Percentiles rank a stretch among this genome's conserved stretches.
Conservation (phyloP, 2,888 invertebrate species). For the Brenthis hecate region DNA sequence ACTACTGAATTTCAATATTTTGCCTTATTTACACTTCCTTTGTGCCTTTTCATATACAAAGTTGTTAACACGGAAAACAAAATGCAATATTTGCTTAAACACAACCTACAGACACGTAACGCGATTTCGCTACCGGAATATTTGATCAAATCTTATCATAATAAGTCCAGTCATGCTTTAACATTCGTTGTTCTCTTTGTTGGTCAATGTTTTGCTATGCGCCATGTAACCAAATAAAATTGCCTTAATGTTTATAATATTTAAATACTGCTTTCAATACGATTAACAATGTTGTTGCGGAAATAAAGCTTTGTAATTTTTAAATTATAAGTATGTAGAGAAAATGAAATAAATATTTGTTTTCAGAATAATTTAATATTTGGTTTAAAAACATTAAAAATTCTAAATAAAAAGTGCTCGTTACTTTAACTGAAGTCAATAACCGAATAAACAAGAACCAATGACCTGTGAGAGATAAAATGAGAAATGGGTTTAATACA, state of each 20-base stretch:
- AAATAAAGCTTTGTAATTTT: neutral
- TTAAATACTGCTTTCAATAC: slow-evolving; percentile 3
- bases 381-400: neutral
- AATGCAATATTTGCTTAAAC: slow-evolving; percentile 13
- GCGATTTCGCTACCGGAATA: slow-evolving; percentile 30
- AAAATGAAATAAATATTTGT: neutral
- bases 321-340: too few species aligned
- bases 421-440: slow-evolving; percentile 31
- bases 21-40: neutral
- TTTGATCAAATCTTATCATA: slow-evolving; percentile 35
- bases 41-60: slow-evolving; percentile 1
- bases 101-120: slow-evolving; percentile 23
- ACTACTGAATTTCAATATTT: slow-evolving; percentile 7
- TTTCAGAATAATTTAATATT: neutral
- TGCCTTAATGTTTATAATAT: slow-evolving; percentile 2
- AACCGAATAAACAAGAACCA: slow-evolving; percentile 51
- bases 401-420: neutral
- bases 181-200: slow-evolving; percentile 28
- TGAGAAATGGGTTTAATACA: slow-evolving; percentile 46
- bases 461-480: slow-evolving; percentile 65
- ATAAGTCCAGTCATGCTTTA: slow-evolving; percentile 30
- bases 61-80: slow-evolving; percentile 23
- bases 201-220: slow-evolving; percentile 3
- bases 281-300: slow-evolving; percentile 10
- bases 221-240: slow-evolving; percentile 2